Percentiles rank a stretch among this genome's conserved stretches.
Evolutionary conservation across 2,113 vertebrate genomes (phyloP).

Genomic region (Chrysochloris asiatica): DNA sequence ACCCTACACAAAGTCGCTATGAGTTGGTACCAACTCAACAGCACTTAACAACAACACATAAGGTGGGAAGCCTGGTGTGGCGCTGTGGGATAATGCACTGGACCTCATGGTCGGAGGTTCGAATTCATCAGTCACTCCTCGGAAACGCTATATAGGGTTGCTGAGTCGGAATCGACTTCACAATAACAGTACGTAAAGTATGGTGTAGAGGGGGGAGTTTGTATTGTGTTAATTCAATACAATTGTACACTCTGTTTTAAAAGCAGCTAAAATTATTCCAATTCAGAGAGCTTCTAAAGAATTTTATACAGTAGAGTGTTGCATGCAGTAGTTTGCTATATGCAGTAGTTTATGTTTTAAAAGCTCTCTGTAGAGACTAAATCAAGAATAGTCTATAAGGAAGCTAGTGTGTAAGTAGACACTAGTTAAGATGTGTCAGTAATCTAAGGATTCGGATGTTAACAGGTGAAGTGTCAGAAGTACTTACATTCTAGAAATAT

Average conservation of each 20-base stretch:
- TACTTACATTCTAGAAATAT: constrained; percentile 9
- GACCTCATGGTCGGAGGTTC: too few relatives aligned
- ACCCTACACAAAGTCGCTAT: too few relatives aligned
- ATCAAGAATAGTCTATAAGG: background rate
- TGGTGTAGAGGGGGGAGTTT: background rate
- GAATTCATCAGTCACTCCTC: too few relatives aligned
- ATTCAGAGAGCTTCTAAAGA: background rate
- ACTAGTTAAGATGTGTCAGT: constrained; percentile 24
- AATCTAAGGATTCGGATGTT: background rate
- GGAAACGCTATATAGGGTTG: too few relatives aligned
- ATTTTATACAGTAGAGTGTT: background rate
- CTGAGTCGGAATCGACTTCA: too few relatives aligned
- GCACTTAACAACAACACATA: too few relatives aligned
- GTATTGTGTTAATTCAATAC: background rate
- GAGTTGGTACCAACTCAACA: too few relatives aligned
- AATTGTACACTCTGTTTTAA: constrained; percentile 13
- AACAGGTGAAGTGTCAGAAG: background rate
- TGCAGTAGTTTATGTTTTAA: constrained; percentile 15
- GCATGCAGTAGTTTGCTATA: too few relatives aligned
- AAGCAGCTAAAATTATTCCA: constrained; percentile 13
- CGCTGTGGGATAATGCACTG: too few relatives aligned
- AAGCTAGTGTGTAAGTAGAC: constrained; percentile 30
- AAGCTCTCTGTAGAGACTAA: background rate
- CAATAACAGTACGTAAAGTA: too few relatives aligned
- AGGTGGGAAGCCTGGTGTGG: too few relatives aligned